Evolutionary conservation across 2,113 vertebrate species (phyloP), one percentile per base, ranked within the genome.

Genomic region (Salminus brasiliensis): DNA sequence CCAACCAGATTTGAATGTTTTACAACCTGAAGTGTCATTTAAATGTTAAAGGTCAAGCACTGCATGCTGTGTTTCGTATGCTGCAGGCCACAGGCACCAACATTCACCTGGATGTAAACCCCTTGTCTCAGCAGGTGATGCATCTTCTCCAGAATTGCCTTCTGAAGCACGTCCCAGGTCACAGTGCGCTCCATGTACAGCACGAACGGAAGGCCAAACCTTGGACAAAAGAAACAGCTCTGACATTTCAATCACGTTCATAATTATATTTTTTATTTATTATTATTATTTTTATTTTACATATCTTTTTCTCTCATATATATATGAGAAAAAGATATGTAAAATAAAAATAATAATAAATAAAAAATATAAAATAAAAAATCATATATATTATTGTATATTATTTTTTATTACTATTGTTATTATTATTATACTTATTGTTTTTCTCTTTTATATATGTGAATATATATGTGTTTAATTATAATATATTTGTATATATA

Each of bases 111-210:
- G 83, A 97, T 87, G 89, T 96, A 98, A 69, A 95, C 96, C 0
- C 97, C 94, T 39, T 96, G 96, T 66, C 97, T 95, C 86, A 98
- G 89, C 57, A 96, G 95, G 87, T 97, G 97, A 75, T 97, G 95
- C 98, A 99, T 99, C 90, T 99, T 99, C 92, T 99, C 98, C 89
- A 99, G 88, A 81, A 99, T 99, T 55, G 98, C 96, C 85, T 97
- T 99, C 89, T 99, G 98, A 23, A 99, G 93, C 45, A 95, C 87
- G 81, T 99, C 98, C 98, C 98, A 99, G 25, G 96, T 96, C 88
- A 97, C 91, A 30, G 95, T 95, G 88, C 95, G 96, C 85, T 99
- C 97, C 88, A 99, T 88, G 88, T 97, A 96, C 86, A 99, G 91
- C 71, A 99, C 97, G 67, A 99, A 99, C 12, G 98, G 98, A 57